These are phyloP conservation scores for Coregonus ussuriensis DNA, from an alignment of 2,797 vertebrate genomes.

Conservation along the genomic window DNA sequence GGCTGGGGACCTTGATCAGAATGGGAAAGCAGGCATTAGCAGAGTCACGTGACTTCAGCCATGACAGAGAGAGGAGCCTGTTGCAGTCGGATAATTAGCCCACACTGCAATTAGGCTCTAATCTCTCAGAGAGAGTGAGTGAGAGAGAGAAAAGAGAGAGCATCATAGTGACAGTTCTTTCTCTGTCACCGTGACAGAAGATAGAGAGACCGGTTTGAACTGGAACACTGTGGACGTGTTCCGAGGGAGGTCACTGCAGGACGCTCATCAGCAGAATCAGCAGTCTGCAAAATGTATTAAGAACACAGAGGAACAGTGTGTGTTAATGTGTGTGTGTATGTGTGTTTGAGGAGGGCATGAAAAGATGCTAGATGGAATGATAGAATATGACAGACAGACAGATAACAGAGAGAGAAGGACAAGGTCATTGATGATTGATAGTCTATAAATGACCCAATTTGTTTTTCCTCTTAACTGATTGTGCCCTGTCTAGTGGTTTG, in stretches of 20 bases:
- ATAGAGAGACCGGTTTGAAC: slow-evolving; percentile 33
- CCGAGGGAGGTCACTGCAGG: slow-evolving; percentile 27
- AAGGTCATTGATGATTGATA: neutral
- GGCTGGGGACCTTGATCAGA: neutral
- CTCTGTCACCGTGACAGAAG: too few species aligned
- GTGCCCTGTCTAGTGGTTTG: too few species aligned
- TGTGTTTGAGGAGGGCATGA: neutral
- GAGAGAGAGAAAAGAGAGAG: too few species aligned
- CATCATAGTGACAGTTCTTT: too few species aligned
- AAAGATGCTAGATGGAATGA: too few species aligned
- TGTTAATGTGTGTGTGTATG: neutral
- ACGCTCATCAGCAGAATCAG: slow-evolving; percentile 37
- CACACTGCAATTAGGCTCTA: neutral
- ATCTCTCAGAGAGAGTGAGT: neutral
- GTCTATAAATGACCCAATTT: neutral
- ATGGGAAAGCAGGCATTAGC: neutral
- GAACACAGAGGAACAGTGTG: slow-evolving; percentile 6
- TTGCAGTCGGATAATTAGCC: neutral
- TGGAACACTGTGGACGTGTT: neutral
- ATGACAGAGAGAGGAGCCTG: neutral
- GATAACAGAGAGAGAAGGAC: too few species aligned
- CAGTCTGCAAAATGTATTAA: too few species aligned
- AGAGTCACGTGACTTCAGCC: neutral
- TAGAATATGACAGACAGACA: too few species aligned
- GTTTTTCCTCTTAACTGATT: neutral